A percentile compares a stretch with the other conserved stretches of the same genome.
These are phyloP conservation scores for Myrmecobius fasciatus DNA, from an alignment of 2,113 vertebrate genomes.

Conservation along the genomic window DNA sequence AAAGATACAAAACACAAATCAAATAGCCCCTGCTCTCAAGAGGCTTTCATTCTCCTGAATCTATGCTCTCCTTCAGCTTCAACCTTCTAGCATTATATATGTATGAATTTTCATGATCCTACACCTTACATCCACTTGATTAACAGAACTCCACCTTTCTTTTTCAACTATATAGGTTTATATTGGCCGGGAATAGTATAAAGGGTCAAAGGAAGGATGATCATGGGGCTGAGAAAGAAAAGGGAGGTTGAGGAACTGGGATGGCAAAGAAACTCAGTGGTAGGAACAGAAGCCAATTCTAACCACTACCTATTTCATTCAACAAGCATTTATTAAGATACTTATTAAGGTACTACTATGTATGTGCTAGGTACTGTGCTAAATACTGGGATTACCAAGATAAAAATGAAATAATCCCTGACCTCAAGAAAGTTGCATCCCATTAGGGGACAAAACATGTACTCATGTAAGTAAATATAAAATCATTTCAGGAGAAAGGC, in stretches of 20 bases:
- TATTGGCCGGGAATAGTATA: background rate
- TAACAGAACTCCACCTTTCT: background rate
- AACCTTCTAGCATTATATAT: background rate
- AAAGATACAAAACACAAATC: background rate
- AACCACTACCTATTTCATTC: background rate
- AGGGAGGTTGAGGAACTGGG: background rate
- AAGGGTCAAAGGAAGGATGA: background rate
- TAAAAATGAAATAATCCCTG: background rate
- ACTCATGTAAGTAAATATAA: background rate
- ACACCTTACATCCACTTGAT: background rate
- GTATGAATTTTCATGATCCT: background rate
- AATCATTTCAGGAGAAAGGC: background rate
- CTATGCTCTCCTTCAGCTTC: background rate
- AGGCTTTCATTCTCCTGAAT: background rate
- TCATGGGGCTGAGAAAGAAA: background rate
- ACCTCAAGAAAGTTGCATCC: background rate
- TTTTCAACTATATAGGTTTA: background rate
- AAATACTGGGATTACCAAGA: background rate
- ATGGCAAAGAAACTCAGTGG: background rate
- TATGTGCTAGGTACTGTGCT: background rate
- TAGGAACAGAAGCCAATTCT: background rate
- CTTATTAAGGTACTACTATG: background rate
- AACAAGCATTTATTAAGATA: background rate
- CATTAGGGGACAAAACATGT: background rate
- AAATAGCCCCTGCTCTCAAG: background rate